phyloP scores from a whole-genome alignment of 2,113 vertebrate species.

The Sinosuthora webbiana region DNA sequence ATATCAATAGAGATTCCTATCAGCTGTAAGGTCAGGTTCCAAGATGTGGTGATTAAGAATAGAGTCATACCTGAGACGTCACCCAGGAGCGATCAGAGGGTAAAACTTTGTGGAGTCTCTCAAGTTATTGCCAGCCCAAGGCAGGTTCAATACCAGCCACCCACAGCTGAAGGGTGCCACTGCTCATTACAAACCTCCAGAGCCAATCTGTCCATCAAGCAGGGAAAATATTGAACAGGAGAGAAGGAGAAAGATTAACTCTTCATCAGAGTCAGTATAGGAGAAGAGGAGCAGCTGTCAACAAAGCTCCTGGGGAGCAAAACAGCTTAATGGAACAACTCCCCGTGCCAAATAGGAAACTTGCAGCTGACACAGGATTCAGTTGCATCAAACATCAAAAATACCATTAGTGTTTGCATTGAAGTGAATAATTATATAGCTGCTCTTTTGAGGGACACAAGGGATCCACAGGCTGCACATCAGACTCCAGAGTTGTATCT shows the following conservation, averaged over 20 bases:
- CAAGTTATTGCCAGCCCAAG: not conserved
- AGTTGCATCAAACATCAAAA: not conserved
- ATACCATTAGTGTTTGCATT: not conserved
- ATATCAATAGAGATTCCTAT: not conserved
- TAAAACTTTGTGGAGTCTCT: not conserved
- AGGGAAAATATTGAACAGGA: conserved; percentile 11
- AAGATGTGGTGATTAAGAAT: not conserved
- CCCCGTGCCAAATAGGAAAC: not conserved
- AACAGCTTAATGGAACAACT: not conserved
- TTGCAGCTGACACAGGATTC: not conserved
- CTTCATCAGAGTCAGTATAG: not conserved
- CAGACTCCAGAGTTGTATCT: not conserved
- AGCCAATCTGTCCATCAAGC: not conserved
- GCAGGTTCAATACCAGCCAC: not conserved
- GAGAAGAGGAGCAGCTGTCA: not conserved
- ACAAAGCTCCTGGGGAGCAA: not conserved
- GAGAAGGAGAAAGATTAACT: conserved; percentile 18
- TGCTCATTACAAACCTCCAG: not conserved
- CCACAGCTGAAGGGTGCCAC: conserved; percentile 3
- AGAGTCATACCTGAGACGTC: not conserved
- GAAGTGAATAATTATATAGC: not conserved
- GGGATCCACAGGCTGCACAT: rapidly evolving
- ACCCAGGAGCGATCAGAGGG: not conserved
- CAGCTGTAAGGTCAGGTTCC: not conserved
- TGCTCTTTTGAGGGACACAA: not conserved